Conservation (phyloP, 2,888 invertebrate genomes). For the Sarcophaga carnaria region DNA sequence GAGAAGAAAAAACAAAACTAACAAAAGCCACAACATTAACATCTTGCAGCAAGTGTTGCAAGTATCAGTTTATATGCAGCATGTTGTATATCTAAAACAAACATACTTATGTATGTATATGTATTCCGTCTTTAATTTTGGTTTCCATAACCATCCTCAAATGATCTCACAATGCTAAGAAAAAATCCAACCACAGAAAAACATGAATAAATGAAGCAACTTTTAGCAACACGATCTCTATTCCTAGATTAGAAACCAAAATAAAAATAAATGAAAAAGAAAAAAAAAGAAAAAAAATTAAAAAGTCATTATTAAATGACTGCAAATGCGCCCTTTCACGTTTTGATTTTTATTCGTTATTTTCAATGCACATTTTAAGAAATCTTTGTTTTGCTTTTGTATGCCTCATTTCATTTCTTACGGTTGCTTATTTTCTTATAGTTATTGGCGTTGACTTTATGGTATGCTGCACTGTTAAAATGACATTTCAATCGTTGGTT, state of each 20-base stretch:
- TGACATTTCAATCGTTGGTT: slow-evolving; percentile 51
- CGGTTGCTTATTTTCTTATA: background rate
- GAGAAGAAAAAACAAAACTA: background rate
- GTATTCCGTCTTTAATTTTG: background rate
- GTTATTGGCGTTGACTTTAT: background rate
- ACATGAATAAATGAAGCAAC: slow-evolving; percentile 70
- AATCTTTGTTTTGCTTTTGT: background rate
- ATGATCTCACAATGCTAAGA: slow-evolving; percentile 33
- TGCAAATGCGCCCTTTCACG: slow-evolving; percentile 64
- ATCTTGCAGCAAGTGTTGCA: slow-evolving; percentile 46
- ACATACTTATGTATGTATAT: background rate
- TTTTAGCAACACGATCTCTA: slow-evolving; percentile 63
- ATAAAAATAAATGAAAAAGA: background rate
- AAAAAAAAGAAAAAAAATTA: slow-evolving; percentile 12
- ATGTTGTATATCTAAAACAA: background rate
- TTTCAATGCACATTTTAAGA: background rate
- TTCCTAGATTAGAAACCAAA: slow-evolving; percentile 56
- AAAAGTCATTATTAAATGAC: slow-evolving; percentile 61
- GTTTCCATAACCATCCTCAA: slow-evolving; percentile 34
- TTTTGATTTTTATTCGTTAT: slow-evolving; percentile 25
- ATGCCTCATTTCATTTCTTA: slow-evolving; percentile 5
- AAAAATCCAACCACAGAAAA: background rate
- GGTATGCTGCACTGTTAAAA: slow-evolving; percentile 41
- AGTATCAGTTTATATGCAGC: background rate
- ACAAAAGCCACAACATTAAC: background rate